These are phyloP conservation scores for Troides aeacus DNA, from an alignment of 2,888 invertebrate species.

Conservation along the genomic window DNA sequence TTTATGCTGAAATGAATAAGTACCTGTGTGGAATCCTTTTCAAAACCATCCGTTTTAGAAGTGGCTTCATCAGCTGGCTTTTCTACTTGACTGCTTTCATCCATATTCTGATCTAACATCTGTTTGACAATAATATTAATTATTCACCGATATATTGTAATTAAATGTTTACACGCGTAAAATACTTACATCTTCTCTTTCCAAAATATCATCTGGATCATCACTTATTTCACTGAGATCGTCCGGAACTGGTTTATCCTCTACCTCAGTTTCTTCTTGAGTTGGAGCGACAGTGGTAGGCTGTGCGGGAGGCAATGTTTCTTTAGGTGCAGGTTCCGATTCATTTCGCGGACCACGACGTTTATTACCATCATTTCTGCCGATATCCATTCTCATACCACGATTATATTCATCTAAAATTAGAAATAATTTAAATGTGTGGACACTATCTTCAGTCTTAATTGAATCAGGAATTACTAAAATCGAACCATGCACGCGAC, in stretches of 20 bases:
- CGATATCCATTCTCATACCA: constrained; percentile 63
- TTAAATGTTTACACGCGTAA: background rate
- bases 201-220: constrained; percentile 92
- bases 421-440: background rate
- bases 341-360: constrained; percentile 64
- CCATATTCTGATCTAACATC: constrained; percentile 70
- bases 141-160: constrained; percentile 5
- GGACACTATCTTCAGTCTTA: constrained; percentile 11
- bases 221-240: constrained; percentile 94
- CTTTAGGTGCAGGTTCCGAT: constrained; percentile 53
- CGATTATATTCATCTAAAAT: constrained; percentile 67
- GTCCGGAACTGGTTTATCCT: constrained; percentile 81
- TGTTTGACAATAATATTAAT: constrained; percentile 33
- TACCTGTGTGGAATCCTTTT: constrained; percentile 72
- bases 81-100: constrained; percentile 66
- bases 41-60: constrained; percentile 59
- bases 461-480: background rate
- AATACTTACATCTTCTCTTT: constrained; percentile 84
- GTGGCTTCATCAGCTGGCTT: constrained; percentile 52
- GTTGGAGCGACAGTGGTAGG: constrained; percentile 50
- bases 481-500: constrained; percentile 62
- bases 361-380: constrained; percentile 59
- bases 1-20: background rate
- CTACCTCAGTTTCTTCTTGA: constrained; percentile 65
- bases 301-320: constrained; percentile 57